Evolutionary conservation across 2,888 invertebrate species (phyloP), one percentile per base, ranked within the genome.

Genomic region (Digitonthophagus gazella): DNA sequence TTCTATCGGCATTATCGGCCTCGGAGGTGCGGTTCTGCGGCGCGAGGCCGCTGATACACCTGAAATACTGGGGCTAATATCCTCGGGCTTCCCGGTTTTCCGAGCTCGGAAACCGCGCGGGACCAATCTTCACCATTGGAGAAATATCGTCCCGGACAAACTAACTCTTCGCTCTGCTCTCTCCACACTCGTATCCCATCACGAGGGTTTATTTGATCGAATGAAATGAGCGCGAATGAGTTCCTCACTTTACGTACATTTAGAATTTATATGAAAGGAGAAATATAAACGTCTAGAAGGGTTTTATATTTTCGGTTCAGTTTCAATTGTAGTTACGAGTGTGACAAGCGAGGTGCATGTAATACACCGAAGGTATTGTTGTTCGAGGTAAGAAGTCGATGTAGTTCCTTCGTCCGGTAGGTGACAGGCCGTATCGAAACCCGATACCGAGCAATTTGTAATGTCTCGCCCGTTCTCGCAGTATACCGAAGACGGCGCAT

Each of bases 361-460:
- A 44, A 44, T 44, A 44, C 28, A 44, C 28, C 11, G 28, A 44
- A 44, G 28, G 28, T 3, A 44, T 44, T 44, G 28, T 44, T 44
- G 11, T 44, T 44, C 6, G 28, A 44, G 28, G 28, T 1, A 5
- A 44, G 28, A 44, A 44, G 28, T 44, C 28, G 28, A 44, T 44
- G 28, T 3, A 44, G 28, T 44, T 44, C 28, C 28, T 44, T 44
- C 28, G 28, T 44, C 28, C 28, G 28, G 28, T 44, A 44, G 28
- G 28, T 44, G 28, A 44, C 28, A 44, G 28, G 28, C 8, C 28
- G 28, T 44, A 44, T 44, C 18, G 61, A 61, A 61, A 61, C 11
- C 61, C 61, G 61, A 61, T 61, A 61, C 16, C 19, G 14, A 20
- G 61, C 61, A 61, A 61, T 61, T 61, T 61, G 61, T 61, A 61